Conservation (phyloP, 2,888 invertebrate genomes). For the Parapristionchus giblindavisi region DNA sequence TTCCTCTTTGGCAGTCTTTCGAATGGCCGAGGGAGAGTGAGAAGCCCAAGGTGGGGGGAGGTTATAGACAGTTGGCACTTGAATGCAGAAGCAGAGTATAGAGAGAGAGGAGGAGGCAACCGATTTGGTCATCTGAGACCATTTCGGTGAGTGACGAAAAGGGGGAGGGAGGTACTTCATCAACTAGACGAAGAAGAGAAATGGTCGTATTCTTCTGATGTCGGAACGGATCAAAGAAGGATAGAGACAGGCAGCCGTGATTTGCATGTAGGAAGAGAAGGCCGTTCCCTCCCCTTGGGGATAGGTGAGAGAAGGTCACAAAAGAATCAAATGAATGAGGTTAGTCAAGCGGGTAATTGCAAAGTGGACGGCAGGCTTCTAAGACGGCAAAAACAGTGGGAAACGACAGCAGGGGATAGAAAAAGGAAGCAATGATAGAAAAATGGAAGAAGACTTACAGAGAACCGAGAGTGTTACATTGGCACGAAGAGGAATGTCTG, state of each 20-base stretch:
- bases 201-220: too few relatives aligned
- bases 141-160: background rate
- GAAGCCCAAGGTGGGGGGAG: too few relatives aligned
- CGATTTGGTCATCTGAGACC: too few relatives aligned
- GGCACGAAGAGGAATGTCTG: constrained; percentile 43
- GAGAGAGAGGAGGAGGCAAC: too few relatives aligned
- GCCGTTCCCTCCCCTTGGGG: background rate
- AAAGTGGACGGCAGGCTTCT: background rate
- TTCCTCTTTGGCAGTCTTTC: constrained; percentile 26
- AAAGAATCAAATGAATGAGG: background rate
- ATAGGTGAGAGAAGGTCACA: background rate
- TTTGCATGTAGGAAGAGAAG: constrained; percentile 9
- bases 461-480: constrained; percentile 61
- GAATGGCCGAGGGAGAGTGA: too few relatives aligned
- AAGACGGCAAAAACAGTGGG: constrained; percentile 20
- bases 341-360: constrained; percentile 36
- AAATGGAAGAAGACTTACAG: constrained; percentile 54
- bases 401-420: too few relatives aligned
- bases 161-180: background rate
- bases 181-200: too few relatives aligned
- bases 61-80: constrained; percentile 29
- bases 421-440: constrained; percentile 5
- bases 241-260: background rate
- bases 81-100: too few relatives aligned
- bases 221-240: constrained; percentile 25